Conservation (phyloP, 1,140 invertebrate genomes). For the Drosophila oshimai region DNA sequence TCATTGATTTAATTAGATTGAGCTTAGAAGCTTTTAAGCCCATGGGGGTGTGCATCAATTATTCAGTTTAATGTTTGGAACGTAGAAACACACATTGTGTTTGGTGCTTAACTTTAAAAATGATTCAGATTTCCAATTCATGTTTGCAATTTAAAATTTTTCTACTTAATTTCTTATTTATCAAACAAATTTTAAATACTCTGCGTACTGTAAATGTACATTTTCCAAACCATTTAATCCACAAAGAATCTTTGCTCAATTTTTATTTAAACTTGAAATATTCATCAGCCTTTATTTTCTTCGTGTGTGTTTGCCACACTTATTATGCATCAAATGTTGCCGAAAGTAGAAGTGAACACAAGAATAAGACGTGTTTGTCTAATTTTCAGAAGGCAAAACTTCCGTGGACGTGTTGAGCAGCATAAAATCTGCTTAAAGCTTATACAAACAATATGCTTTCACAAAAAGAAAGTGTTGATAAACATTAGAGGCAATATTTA, state of each 20-base stretch:
- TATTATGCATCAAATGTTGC: constrained; percentile 71
- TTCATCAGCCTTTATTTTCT: constrained; percentile 9
- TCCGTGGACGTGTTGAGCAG: constrained; percentile 22
- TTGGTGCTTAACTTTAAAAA: no score
- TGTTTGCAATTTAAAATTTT: no score
- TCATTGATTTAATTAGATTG: neutral
- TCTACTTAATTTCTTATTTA: no score
- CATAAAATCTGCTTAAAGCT: constrained; percentile 11
- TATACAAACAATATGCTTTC: constrained; percentile 11
- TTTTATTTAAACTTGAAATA: no score
- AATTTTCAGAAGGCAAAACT: constrained; percentile 28
- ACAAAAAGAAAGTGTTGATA: neutral
- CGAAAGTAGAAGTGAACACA: constrained; percentile 32
- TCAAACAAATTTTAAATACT: neutral
- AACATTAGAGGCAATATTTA: no score
- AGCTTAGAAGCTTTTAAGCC: constrained; percentile 2
- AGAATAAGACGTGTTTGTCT: constrained; percentile 31
- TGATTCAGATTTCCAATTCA: no score
- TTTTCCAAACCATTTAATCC: no score
- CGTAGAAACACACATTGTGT: neutral
- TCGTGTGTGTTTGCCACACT: constrained; percentile 43
- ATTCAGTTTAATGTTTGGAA: neutral
- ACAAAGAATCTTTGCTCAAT: no score
- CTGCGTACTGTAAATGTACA: no score
- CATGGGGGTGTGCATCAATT: neutral